A percentile compares a stretch with the other conserved stretches of the same genome.
phyloP scores from a whole-genome alignment of 1,140 invertebrate genomes.

The Penaeus chinensis region DNA sequence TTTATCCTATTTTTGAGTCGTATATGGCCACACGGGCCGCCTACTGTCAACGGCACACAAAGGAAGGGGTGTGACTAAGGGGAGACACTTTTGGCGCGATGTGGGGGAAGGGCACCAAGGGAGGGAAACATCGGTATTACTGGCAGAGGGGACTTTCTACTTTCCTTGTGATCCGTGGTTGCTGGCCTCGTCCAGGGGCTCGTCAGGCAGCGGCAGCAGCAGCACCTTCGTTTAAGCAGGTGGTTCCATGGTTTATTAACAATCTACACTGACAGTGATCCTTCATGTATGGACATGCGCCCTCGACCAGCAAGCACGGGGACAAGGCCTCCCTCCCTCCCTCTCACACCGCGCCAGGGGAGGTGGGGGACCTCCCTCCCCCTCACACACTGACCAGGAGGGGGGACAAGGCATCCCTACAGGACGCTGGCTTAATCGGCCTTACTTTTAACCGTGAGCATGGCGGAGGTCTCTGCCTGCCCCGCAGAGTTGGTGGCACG shows the following conservation, averaged over 20 bases:
- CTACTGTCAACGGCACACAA: slow-evolving; percentile 31
- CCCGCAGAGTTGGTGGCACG: slow-evolving; percentile 89
- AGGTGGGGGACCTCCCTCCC: too few species aligned
- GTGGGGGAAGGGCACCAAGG: slow-evolving; percentile 31
- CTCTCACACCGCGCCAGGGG: slow-evolving; percentile 23
- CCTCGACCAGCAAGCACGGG: slow-evolving; percentile 41
- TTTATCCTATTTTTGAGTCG: too few species aligned
- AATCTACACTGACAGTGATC: too few species aligned
- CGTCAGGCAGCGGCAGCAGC: too few species aligned
- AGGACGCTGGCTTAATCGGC: slow-evolving; percentile 53
- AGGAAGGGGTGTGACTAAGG: not conserved
- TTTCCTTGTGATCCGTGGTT: slow-evolving; percentile 44
- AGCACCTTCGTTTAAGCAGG: too few species aligned
- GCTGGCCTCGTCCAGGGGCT: slow-evolving; percentile 8
- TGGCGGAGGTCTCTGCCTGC: slow-evolving; percentile 90
- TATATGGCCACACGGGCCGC: not conserved
- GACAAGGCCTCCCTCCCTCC: slow-evolving; percentile 17
- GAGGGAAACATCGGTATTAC: slow-evolving; percentile 5
- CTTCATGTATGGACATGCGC: too few species aligned
- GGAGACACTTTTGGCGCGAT: slow-evolving; percentile 9
- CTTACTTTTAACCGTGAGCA: slow-evolving; percentile 94
- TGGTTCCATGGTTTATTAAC: too few species aligned
- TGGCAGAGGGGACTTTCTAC: slow-evolving; percentile 37
- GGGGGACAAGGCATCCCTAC: slow-evolving; percentile 34
- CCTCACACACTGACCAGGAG: not conserved